Base-by-base conservation (phyloP, 2,888 invertebrate genomes). In the Calameuta filiformis region DNA sequence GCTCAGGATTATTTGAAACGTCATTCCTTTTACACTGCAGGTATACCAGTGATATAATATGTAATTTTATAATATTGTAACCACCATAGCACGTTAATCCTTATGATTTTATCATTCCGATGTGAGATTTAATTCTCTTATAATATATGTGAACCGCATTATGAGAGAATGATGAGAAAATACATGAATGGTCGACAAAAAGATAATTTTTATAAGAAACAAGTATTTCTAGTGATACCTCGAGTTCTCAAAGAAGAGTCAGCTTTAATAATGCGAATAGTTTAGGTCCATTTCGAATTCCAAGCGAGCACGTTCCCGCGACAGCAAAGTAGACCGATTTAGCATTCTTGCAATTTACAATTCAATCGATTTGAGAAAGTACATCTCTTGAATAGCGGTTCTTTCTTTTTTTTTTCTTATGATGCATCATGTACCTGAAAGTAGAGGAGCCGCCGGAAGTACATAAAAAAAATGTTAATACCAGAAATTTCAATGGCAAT, bases 311-410 rank as follows among this genome's bases (percentile, higher is more conserved):
- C 56, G 56, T 56, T 56, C 56, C 56, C 56, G 56, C 56, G 56
- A 56, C 56, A 56, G 56, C 9, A 23, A 56, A 56, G 56, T 56
- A 23, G 56, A 56, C 23, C 56, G 56, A 56, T 56, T 56, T 23
- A 56, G 56, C 56, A 56, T 56, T 56, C 56, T 56, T 23, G 6
- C 71, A 12, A 71, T 71, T 71, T 71, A 71, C 71, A 71, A 71
- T 71, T 71, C 71, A 71, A 71, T 71, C 34, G 71, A 71, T 34
- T 71, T 34, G 33, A 71, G 71, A 71, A 71, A 31, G 71, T 71
- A 15, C 33, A 31, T 34, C 33, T 31, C 12, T 33, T 71, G 71
- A 71, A 31, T 33, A 33, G 12, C 12, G 31, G 33, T 71, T 71
- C 33, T 33, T 71, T 71, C 1, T 34, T 31, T 15, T 12, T 34